These are phyloP conservation scores for Macropus fuliginosus DNA, from an alignment of 2,797 vertebrate genomes.

Conservation along the genomic window DNA sequence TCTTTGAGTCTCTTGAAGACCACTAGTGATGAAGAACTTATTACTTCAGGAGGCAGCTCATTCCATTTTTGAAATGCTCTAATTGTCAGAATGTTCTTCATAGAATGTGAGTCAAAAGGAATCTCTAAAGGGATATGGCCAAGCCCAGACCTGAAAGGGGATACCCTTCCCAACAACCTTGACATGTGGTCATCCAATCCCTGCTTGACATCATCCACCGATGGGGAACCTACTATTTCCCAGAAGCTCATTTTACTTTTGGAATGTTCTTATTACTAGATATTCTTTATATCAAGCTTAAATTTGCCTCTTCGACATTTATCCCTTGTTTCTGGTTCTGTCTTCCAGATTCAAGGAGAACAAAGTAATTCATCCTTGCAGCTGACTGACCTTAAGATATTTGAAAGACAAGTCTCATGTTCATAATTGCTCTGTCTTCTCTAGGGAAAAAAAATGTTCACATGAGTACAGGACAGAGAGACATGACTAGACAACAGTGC, in stretches of 20 bases:
- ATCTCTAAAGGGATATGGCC: background rate
- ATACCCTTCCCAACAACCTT: background rate
- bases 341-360: background rate
- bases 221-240: background rate
- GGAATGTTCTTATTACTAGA: background rate
- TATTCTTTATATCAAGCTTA: background rate
- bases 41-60: background rate
- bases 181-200: background rate
- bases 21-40: background rate
- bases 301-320: background rate
- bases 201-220: background rate
- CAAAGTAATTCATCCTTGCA: background rate
- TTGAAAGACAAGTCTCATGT: background rate
- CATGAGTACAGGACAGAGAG: background rate
- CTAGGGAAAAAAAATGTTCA: background rate
- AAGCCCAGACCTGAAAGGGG: background rate
- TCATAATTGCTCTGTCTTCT: background rate
- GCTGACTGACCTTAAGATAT: background rate
- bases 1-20: background rate
- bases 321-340: background rate
- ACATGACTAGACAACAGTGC: background rate
- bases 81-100: background rate
- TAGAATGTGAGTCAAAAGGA: background rate
- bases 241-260: background rate
- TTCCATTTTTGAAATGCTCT: background rate